Conservation (phyloP, 2,888 invertebrate species). For the Ptychoptera contaminata region DNA sequence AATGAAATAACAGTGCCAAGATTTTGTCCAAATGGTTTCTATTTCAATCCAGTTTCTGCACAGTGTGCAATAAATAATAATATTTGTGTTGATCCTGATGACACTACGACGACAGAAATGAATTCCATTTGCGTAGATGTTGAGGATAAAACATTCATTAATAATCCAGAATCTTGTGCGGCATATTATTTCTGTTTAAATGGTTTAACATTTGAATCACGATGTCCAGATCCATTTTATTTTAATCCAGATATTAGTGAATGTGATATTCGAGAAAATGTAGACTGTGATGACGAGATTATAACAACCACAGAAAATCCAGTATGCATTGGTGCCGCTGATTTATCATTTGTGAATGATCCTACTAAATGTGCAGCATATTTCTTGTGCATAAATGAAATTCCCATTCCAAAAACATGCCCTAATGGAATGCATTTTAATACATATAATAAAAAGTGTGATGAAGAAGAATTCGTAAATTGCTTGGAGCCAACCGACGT, state of each 20-base stretch:
- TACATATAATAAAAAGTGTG: conserved; percentile 1
- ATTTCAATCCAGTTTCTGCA: too few relatives aligned
- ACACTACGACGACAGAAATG: neutral
- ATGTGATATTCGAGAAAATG: neutral
- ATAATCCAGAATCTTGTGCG: neutral
- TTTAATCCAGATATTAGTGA: neutral
- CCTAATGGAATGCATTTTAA: neutral
- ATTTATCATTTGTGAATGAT: neutral
- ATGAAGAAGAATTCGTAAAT: neutral
- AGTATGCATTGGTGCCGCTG: too few relatives aligned
- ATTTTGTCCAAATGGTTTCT: too few relatives aligned
- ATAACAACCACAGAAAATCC: too few relatives aligned
- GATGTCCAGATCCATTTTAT: neutral
- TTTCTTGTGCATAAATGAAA: neutral
- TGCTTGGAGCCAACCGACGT: too few relatives aligned
- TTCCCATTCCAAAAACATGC: neutral
- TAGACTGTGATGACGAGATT: neutral
- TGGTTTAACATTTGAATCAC: neutral
- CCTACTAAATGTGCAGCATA: neutral
- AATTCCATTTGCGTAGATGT: neutral
- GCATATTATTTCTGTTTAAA: neutral
- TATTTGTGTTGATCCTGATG: too few relatives aligned
- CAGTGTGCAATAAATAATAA: too few relatives aligned
- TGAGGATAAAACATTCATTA: neutral
- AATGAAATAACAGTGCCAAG: too few relatives aligned